Base-by-base conservation (phyloP, 2,888 invertebrate genomes). In the Dynastes tityus region DNA sequence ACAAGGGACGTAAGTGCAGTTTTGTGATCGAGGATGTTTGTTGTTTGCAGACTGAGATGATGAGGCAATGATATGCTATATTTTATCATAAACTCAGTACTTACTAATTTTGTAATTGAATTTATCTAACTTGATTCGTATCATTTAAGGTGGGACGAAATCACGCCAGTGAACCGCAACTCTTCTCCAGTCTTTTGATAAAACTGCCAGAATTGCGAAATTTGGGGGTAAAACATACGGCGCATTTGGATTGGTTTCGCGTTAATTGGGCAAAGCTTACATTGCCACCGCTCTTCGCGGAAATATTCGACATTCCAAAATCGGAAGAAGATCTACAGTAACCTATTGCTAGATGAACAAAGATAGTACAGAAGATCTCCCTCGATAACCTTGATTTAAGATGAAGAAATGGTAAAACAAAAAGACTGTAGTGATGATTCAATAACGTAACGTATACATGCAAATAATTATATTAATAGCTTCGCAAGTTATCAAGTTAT, bases 281-380 rank as follows among this genome's bases (percentile, higher is more conserved):
- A 81, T 91, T 98, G 84, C 98, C 98, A 67, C 97, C 98, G 2
- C 92, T 98, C 77, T 98, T 97, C 90, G 95, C 98, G 51, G 98
- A 98, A 90, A 97, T 98, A 85, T 98, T 97, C 90, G 98, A 98
- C 92, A 97, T 98, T 89, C 96, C 97, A 83, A 96, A 95, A 89
- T 92, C 92, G 85, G 95, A 94, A 87, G 95, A 94, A 86, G 94
- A 94, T 87, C 87, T 89, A 78, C 89, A 89, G 87, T 89, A 87
- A 88, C 84, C 58, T 73, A 58, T 40, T 73, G 61, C 29, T 70
- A 55, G 37, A 55, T 55, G 27, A 73, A 58, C n/a, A 68, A 51
- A 67, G 40, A 55, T 27, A 76, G 29, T 22, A 58, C 55, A 58
- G 67, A 68, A 29, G 68, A 68, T 68, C 51, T 68, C 68, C 49